Evolutionary conservation across 1,140 invertebrate species (phyloP).

Genomic region (Habropoda laboriosa): DNA sequence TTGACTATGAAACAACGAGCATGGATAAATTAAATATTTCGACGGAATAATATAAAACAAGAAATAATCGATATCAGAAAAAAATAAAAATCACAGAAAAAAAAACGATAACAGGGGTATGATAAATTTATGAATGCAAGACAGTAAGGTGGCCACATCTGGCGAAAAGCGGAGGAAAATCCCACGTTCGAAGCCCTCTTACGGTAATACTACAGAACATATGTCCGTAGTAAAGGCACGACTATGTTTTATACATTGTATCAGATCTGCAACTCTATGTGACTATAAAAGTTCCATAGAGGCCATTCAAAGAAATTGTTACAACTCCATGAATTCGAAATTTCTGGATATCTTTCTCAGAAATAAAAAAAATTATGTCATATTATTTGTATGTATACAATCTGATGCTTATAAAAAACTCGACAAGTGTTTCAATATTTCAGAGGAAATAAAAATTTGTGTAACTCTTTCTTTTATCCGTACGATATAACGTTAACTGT

Average conservation of each 20-base stretch:
- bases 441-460: no score
- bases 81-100: neutral
- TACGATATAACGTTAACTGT: no score
- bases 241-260: slow-evolving; percentile 9
- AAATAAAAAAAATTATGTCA: no score
- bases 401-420: no score
- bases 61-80: neutral
- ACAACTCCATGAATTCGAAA: neutral
- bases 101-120: no score
- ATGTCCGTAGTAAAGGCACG: neutral
- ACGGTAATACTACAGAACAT: slow-evolving; percentile 11
- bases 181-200: slow-evolving; percentile 7
- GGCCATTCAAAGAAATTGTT: neutral
- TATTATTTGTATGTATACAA: no score
- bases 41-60: neutral
- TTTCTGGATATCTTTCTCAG: neutral
- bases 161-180: slow-evolving; percentile 26
- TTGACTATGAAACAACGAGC: neutral
- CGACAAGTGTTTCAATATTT: no score
- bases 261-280: neutral
- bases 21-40: neutral
- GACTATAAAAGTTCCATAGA: neutral
- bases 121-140: neutral
- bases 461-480: no score
- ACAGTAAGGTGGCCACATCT: slow-evolving; percentile 31